These are phyloP conservation scores for Micrasema minimum DNA, from an alignment of 1,140 invertebrate species.

Conservation along the genomic window DNA sequence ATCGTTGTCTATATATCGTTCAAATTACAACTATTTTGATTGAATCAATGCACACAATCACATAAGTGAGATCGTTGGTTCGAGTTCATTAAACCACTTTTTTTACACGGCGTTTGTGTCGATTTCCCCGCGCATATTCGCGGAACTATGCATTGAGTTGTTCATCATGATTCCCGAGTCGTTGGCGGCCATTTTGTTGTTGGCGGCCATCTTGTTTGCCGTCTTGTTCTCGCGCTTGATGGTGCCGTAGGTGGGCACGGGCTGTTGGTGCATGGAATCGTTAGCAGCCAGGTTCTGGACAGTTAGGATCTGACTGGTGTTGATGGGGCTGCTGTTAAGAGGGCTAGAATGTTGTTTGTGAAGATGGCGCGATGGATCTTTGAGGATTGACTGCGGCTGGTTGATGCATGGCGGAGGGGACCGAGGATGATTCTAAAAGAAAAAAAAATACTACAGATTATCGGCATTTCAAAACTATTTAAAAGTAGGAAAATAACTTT, in stretches of 20 bases:
- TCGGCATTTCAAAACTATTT: no score
- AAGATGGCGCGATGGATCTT: conserved; percentile 70
- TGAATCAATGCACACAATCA: conserved; percentile 9
- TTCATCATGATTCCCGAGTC: conserved; percentile 51
- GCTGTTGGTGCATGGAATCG: conserved; percentile 53
- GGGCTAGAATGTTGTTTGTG: conserved; percentile 67
- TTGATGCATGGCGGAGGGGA: conserved; percentile 60
- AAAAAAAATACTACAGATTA: no score
- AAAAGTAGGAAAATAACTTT: no score
- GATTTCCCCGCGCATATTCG: conserved; percentile 49
- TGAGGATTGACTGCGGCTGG: conserved; percentile 71
- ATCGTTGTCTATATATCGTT: background rate
- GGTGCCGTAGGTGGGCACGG: conserved; percentile 64
- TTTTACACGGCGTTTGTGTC: conserved; percentile 52
- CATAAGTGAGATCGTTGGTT: conserved; percentile 8
- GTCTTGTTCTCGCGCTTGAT: conserved; percentile 66
- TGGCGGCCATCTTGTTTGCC: conserved; percentile 50
- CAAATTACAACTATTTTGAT: background rate
- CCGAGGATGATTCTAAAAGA: conserved; percentile 49
- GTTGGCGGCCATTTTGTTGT: conserved; percentile 22
- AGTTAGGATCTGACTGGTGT: conserved; percentile 64
- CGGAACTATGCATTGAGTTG: conserved; percentile 42
- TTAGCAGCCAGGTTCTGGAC: conserved; percentile 60
- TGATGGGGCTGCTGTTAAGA: conserved; percentile 60
- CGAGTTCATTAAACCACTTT: background rate